Conservation (phyloP, 2,797 vertebrate species). For the Crocidura indochinensis region DNA sequence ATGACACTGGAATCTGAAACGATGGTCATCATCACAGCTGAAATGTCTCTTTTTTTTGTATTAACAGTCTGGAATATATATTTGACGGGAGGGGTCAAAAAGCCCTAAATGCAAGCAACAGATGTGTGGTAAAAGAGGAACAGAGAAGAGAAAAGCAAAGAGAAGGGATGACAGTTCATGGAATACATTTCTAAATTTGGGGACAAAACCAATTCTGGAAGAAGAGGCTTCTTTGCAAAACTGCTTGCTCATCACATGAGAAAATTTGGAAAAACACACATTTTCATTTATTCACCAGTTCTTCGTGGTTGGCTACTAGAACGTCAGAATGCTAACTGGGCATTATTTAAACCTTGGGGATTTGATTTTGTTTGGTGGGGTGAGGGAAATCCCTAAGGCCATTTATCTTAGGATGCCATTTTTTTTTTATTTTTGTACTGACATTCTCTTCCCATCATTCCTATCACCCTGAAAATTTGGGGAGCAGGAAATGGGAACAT, state of each 20-base stretch:
- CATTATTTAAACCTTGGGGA: conserved; percentile 67
- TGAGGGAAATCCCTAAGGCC: conserved; percentile 55
- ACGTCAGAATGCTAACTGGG: conserved; percentile 62
- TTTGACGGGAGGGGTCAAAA: conserved; percentile 25
- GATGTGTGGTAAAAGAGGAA: conserved; percentile 70
- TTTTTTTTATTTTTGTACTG: neutral
- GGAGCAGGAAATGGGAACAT: conserved; percentile 53
- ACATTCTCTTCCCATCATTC: conserved; percentile 32
- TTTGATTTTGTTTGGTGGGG: conserved; percentile 70
- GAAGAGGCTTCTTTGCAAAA: conserved; percentile 73
- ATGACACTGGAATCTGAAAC: conserved; percentile 75
- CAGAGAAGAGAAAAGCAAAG: conserved; percentile 16
- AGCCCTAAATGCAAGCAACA: conserved; percentile 63
- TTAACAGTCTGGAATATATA: conserved; percentile 83
- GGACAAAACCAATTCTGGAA: conserved; percentile 79
- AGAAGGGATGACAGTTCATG: conserved; percentile 41
- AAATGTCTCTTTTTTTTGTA: conserved; percentile 75
- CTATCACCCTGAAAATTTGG: conserved; percentile 63
- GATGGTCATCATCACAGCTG: conserved; percentile 77
- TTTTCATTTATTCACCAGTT: conserved; percentile 66
- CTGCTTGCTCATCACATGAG: conserved; percentile 62
- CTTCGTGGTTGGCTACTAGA: conserved; percentile 50
- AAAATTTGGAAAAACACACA: conserved; percentile 72
- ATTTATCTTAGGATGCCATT: conserved; percentile 48
- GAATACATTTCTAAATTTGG: conserved; percentile 77